These are phyloP conservation scores for Ctenodactylus gundi DNA, from an alignment of 2,113 vertebrate genomes.

Conservation along the genomic window DNA sequence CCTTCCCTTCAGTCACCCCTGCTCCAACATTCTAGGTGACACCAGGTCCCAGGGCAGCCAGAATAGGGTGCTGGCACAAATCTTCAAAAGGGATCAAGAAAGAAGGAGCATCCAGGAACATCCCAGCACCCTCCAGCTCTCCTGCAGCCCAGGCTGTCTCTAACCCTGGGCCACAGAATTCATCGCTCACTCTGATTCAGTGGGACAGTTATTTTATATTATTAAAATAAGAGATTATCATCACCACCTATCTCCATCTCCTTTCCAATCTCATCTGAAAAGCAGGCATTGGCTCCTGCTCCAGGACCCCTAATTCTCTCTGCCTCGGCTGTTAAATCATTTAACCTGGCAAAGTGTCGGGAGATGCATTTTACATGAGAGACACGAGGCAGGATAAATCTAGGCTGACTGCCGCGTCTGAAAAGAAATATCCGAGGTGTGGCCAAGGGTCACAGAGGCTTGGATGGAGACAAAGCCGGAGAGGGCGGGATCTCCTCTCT, in stretches of 20 bases:
- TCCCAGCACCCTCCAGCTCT: neutral
- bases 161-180: constrained; percentile 73
- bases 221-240: constrained; percentile 82
- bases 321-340: constrained; percentile 80
- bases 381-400: constrained; percentile 65
- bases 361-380: constrained; percentile 80
- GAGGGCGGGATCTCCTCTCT: neutral
- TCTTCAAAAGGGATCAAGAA: constrained; percentile 26
- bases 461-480: neutral
- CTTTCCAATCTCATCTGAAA: constrained; percentile 79
- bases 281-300: constrained; percentile 73
- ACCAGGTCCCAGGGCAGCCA: neutral
- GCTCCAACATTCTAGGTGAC: neutral
- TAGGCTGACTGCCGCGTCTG: constrained; percentile 61
- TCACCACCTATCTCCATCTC: constrained; percentile 74
- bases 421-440: constrained; percentile 63
- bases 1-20: neutral
- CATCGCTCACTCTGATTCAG: constrained; percentile 79
- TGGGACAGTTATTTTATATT: constrained; percentile 81
- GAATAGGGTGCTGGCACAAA: neutral
- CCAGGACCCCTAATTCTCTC: constrained; percentile 77
- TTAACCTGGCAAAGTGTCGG: constrained; percentile 78
- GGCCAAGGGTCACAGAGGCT: constrained; percentile 53
- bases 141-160: constrained; percentile 5
- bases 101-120: neutral